Evolutionary conservation across 23 tunicate genomes (phyloP).

Genomic region (Clavelina lepadiformis): DNA sequence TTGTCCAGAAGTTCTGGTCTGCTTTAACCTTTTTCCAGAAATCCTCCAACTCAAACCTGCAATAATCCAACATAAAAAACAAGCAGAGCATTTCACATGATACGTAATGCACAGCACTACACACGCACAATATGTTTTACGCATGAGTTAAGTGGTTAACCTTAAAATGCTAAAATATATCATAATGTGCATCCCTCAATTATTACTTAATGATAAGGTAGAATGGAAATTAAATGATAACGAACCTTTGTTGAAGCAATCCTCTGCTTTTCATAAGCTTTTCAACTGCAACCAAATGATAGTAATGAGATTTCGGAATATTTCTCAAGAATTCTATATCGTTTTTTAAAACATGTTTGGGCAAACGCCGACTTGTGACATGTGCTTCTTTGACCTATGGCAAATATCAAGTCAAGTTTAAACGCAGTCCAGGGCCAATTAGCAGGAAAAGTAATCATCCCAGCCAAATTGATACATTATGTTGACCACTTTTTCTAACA

Average conservation of each 20-base stretch:
- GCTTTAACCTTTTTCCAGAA: slow-evolving; percentile 37
- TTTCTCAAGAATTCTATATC: slow-evolving; percentile 33
- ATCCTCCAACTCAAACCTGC: slow-evolving; percentile 38
- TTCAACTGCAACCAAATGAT: slow-evolving; percentile 51
- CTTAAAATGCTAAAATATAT: too few species aligned
- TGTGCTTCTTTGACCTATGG: slow-evolving; percentile 40
- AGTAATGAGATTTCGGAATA: slow-evolving; percentile 46
- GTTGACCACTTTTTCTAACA: too few species aligned
- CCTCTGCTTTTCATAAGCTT: slow-evolving; percentile 66
- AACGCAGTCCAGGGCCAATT: background rate
- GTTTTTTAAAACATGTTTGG: slow-evolving; percentile 24
- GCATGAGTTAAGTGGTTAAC: too few species aligned
- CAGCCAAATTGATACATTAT: background rate
- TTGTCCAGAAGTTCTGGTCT: slow-evolving; percentile 22
- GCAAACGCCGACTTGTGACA: slow-evolving; percentile 1
- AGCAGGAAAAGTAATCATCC: background rate
- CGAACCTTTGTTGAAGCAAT: slow-evolving; percentile 29
- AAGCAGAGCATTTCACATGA: too few species aligned
- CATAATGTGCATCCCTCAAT: too few species aligned
- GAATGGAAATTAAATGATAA: too few species aligned
- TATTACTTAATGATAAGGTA: too few species aligned
- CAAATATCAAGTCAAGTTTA: background rate
- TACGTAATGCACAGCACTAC: too few species aligned
- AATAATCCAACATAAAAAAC: background rate
- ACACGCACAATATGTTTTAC: too few species aligned